Evolutionary conservation across 1,140 invertebrate genomes (phyloP), one percentile per base, ranked within the genome.

Genomic region (Bombus confusus): DNA sequence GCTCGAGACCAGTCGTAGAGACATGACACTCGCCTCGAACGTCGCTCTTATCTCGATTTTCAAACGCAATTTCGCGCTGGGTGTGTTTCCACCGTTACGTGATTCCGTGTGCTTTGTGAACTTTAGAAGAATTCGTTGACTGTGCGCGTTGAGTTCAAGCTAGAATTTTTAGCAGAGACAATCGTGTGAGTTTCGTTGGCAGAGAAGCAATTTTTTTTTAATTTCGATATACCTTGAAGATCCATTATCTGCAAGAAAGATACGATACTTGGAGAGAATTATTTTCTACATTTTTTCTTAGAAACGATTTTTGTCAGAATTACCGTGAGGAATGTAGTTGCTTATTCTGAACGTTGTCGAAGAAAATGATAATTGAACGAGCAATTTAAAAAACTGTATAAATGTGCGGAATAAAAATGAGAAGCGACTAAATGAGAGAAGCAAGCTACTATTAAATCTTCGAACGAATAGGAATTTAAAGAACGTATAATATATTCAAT

Each of bases 1-100:
- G 47, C 80, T 43, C 69, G 80, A n/a, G 73, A 47, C 75, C 52
- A 31, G 64, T 22, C 10, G 39, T 2, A n/a, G 68, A 59, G 72
- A 73, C 43, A 66, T 59, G 75, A 43, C 77, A 69, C 34, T 69
- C n/a, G 66, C 37, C 22, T 43, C 64, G 78, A 52, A 66, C 39
- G n/a, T 64, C 41, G 28, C 66, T 75, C 66, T 89, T 34, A 74
- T 86, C 74, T 66, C 39, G 31, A 71, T 69, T 73, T 79, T 43
- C 28, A 22, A 74, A 52, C 25, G 13, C 52, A 31, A n/a, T 66
- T 37, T 37, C 12, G 6, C 18, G 39, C 15, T 47, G 39, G 31
- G 8, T 13, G 71, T 9, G n/a, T 62, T n/a, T 39, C 39, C 37
- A 25, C 28, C n/a, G 18, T 59, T 25, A 15, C n/a, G 15, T 18